Conservation (phyloP, 2,797 vertebrate genomes). For the Pantherophis vulpinus region DNA sequence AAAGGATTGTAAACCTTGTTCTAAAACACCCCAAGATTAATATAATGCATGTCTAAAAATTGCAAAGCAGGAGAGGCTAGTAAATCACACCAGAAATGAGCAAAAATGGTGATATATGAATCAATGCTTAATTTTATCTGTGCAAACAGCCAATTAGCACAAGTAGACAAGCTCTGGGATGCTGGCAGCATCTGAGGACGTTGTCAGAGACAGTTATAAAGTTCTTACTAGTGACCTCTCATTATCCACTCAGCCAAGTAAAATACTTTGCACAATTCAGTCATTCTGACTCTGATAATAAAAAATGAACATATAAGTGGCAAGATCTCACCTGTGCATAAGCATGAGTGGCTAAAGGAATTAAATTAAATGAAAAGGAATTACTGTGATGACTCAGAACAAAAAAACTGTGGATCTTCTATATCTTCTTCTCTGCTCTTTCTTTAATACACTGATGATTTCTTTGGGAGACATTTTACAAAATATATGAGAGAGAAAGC, state of each 20-base stretch:
- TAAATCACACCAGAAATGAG: neutral
- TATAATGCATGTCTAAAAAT: neutral
- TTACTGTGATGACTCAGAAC: constrained; percentile 11
- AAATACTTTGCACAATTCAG: neutral
- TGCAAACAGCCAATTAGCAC: neutral
- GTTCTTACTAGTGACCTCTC: neutral
- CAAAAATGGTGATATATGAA: neutral
- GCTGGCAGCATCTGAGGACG: neutral
- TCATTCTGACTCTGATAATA: neutral
- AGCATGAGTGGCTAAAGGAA: constrained; percentile 29
- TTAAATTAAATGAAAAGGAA: constrained; percentile 9
- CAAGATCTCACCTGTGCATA: constrained; percentile 23
- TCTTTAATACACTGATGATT: constrained; percentile 37
- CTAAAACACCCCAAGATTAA: neutral
- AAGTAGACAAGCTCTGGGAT: neutral
- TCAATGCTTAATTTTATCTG: neutral
- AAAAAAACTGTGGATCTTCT: constrained; percentile 4
- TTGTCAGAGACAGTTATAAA: neutral
- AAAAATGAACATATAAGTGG: constrained; percentile 19
- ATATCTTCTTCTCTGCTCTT: constrained; percentile 12
- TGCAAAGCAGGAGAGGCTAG: neutral
- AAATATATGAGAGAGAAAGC: constrained; percentile 31
- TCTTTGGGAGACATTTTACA: constrained; percentile 29
- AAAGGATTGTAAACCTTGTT: neutral
- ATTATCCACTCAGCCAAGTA: constrained; percentile 5